These are phyloP conservation scores for Psittacula cyanocephala DNA, from an alignment of 2,113 vertebrate species.

Conservation along the genomic window DNA sequence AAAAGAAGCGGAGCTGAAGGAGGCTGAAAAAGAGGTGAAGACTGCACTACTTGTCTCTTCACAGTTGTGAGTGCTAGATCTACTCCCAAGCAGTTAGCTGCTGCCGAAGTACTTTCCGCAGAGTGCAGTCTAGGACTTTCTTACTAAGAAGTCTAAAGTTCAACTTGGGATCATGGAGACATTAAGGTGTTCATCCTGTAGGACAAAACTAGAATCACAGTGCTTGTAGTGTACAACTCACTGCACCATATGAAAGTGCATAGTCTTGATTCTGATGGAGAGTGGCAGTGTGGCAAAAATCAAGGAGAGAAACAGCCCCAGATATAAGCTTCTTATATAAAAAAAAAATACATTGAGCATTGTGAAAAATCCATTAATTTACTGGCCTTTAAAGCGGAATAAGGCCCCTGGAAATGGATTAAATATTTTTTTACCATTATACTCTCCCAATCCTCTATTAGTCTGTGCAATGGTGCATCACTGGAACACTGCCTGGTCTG, in stretches of 20 bases:
- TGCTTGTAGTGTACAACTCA: neutral
- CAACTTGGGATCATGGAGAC: neutral
- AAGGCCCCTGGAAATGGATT: neutral
- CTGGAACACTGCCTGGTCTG: neutral
- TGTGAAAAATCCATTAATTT: neutral
- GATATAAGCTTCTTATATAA: neutral
- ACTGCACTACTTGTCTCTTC: neutral
- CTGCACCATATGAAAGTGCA: neutral
- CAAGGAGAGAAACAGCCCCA: neutral
- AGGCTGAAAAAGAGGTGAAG: conserved; percentile 96
- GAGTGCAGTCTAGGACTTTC: neutral
- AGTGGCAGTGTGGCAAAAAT: neutral
- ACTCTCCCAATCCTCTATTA: neutral
- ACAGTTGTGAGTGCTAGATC: neutral
- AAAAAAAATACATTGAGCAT: neutral
- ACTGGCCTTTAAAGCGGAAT: neutral
- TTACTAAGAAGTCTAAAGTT: neutral
- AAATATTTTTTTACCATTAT: neutral
- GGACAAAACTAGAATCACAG: neutral
- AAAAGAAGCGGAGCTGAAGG: conserved; percentile 96
- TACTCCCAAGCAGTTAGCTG: neutral
- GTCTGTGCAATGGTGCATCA: neutral
- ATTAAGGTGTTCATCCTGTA: neutral
- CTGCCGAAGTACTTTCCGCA: neutral
- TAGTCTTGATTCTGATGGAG: neutral